Percentiles rank a stretch among this genome's conserved stretches.
These are phyloP conservation scores for Eupithecia subfuscata DNA, from an alignment of 2,888 invertebrate genomes.

Conservation along the genomic window DNA sequence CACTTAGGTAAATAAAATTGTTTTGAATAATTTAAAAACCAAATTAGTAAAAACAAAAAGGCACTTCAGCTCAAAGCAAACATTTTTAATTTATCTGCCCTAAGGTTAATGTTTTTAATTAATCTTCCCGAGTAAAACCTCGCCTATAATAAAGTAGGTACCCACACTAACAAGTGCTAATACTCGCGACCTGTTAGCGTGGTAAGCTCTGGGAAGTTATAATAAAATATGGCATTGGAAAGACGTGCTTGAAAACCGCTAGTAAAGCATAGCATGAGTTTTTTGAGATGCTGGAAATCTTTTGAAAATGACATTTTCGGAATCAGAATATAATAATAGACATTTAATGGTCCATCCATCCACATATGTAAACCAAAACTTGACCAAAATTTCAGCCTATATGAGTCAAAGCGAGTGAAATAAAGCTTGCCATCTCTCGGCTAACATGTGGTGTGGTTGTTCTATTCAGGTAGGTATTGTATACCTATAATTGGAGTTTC, in stretches of 20 bases:
- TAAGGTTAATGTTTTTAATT: constrained; percentile 8
- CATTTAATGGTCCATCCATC: background rate
- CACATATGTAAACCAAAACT: background rate
- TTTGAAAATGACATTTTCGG: background rate
- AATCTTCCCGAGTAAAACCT: constrained; percentile 17
- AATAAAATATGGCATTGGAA: constrained; percentile 39
- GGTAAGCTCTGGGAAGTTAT: constrained; percentile 29
- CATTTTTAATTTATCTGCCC: constrained; percentile 19
- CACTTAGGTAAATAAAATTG: background rate
- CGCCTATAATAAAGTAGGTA: constrained; percentile 14
- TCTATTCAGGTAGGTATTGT: background rate
- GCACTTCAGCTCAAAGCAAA: constrained; percentile 22
- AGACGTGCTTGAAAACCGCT: constrained; percentile 38
- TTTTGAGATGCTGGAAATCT: background rate
- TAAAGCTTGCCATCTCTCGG: background rate
- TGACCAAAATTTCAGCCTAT: background rate
- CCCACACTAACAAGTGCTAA: constrained; percentile 23
- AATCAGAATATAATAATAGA: background rate
- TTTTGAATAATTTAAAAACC: constrained; percentile 1
- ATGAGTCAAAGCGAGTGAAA: background rate
- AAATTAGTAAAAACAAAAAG: constrained; percentile 8
- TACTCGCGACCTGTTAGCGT: constrained; percentile 27
- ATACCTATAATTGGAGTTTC: background rate
- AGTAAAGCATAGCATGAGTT: constrained; percentile 11
- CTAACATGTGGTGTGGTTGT: background rate